phyloP scores from a whole-genome alignment of 2,797 vertebrate genomes.

The Anabacerthia variegaticeps region DNA sequence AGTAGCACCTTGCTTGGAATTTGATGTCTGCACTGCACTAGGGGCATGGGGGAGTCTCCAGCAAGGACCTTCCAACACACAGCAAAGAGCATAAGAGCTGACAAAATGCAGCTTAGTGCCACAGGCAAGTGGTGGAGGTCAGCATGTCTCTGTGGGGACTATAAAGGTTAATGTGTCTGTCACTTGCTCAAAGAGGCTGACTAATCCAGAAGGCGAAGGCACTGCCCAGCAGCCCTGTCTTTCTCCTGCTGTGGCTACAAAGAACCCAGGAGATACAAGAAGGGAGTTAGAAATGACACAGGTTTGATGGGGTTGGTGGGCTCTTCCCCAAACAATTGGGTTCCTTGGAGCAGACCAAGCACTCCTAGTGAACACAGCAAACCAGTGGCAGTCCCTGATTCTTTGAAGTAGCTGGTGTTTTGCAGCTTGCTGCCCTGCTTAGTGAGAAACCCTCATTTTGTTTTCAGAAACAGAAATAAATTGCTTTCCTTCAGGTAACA shows the following conservation, averaged over 20 bases:
- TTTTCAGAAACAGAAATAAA: slow-evolving; percentile 55
- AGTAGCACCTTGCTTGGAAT: neutral
- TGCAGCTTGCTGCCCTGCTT: neutral
- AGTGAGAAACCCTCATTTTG: neutral
- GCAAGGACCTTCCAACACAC: neutral
- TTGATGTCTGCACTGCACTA: neutral
- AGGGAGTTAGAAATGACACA: neutral
- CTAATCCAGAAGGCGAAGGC: neutral
- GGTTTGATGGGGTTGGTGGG: neutral
- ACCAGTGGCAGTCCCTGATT: neutral
- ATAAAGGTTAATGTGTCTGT: neutral
- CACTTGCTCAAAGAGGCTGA: neutral
- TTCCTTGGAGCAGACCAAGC: neutral
- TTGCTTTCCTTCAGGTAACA: slow-evolving; percentile 46
- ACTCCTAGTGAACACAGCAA: neutral
- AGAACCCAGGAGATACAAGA: neutral
- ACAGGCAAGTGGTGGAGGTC: neutral
- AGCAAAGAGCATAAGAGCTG: neutral
- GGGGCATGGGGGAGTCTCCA: neutral
- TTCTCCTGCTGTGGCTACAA: neutral
- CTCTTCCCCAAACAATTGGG: rapidly evolving
- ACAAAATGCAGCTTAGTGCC: neutral
- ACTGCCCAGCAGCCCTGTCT: neutral
- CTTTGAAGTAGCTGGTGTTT: neutral
- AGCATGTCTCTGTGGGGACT: rapidly evolving